Conservation (phyloP, 2,797 vertebrate species). For the Momotus momota region DNA sequence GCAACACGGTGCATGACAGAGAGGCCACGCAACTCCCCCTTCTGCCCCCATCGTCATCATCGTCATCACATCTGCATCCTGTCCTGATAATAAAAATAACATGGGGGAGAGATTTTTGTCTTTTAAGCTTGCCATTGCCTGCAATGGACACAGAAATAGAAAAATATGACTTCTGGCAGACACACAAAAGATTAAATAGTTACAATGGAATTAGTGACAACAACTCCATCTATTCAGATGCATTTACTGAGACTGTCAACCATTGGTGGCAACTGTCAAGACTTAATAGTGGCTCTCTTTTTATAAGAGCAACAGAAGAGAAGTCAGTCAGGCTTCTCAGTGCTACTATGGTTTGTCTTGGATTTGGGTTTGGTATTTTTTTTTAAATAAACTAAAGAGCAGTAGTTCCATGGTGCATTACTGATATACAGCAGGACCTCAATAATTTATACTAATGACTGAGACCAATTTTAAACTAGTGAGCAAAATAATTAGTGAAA, state of each 20-base stretch:
- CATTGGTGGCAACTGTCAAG: slow-evolving; percentile 23
- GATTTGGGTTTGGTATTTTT: not conserved
- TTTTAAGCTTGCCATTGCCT: slow-evolving; percentile 75
- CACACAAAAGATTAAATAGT: slow-evolving; percentile 42
- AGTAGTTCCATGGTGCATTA: slow-evolving; percentile 51
- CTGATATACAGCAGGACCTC: slow-evolving; percentile 22
- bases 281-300: slow-evolving; percentile 21
- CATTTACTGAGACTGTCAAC: slow-evolving; percentile 52
- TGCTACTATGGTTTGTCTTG: slow-evolving; percentile 7
- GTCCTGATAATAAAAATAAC: not conserved
- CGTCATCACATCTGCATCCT: not conserved
- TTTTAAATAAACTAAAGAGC: slow-evolving; percentile 33
- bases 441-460: not conserved
- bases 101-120: not conserved
- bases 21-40: not conserved
- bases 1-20: not conserved
- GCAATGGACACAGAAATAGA: slow-evolving; percentile 76
- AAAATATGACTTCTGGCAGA: slow-evolving; percentile 63
- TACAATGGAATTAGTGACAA: slow-evolving; percentile 56
- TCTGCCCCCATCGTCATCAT: not conserved
- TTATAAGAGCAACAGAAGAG: slow-evolving; percentile 51
- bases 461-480: slow-evolving; percentile 12
- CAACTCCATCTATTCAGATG: slow-evolving; percentile 14
- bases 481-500: slow-evolving; percentile 26
- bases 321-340: slow-evolving; percentile 41